Conservation (phyloP, 1,140 invertebrate species). For the Drosophila guanche region DNA sequence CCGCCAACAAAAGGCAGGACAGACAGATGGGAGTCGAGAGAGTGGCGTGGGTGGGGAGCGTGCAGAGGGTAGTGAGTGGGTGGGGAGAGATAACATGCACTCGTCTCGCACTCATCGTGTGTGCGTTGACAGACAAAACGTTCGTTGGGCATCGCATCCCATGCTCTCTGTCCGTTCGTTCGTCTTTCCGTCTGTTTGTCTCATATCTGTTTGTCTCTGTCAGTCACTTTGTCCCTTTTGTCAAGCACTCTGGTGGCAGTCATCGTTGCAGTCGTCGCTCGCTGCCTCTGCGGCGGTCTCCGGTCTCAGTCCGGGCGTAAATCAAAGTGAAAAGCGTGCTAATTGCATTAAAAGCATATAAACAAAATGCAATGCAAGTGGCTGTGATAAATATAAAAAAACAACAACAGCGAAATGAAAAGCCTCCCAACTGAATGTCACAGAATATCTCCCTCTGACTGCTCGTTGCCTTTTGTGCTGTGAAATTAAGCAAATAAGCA, state of each 20-base stretch:
- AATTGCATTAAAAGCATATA: constrained; percentile 82
- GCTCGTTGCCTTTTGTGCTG: constrained; percentile 62
- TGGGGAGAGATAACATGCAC: constrained; percentile 11
- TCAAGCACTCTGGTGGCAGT: constrained; percentile 23
- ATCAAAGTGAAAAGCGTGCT: constrained; percentile 81
- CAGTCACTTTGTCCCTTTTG: constrained; percentile 25
- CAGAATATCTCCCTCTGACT: constrained; percentile 5
- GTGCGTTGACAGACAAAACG: constrained; percentile 47
- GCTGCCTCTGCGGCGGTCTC: constrained; percentile 35
- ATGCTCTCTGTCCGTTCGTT: neutral
- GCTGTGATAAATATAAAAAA: constrained; percentile 70
- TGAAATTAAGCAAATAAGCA: constrained; percentile 79
- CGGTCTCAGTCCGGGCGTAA: constrained; percentile 67
- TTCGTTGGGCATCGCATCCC: constrained; percentile 30
- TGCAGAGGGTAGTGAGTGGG: neutral
- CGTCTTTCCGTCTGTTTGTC: constrained; percentile 10
- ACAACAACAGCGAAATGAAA: constrained; percentile 38
- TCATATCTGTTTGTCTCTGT: constrained; percentile 36
- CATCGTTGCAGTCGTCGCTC: constrained; percentile 12
- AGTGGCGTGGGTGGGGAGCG: neutral
- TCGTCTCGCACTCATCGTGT: constrained; percentile 32
- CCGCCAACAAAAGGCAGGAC: neutral
- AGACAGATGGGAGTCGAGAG: too few species aligned
- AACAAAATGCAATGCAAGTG: constrained; percentile 81
- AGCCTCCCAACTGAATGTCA: constrained; percentile 18